A percentile compares a stretch with the other conserved stretches of the same genome.
Conservation (phyloP, 2,113 vertebrate species). For the Accipiter virgatus region DNA sequence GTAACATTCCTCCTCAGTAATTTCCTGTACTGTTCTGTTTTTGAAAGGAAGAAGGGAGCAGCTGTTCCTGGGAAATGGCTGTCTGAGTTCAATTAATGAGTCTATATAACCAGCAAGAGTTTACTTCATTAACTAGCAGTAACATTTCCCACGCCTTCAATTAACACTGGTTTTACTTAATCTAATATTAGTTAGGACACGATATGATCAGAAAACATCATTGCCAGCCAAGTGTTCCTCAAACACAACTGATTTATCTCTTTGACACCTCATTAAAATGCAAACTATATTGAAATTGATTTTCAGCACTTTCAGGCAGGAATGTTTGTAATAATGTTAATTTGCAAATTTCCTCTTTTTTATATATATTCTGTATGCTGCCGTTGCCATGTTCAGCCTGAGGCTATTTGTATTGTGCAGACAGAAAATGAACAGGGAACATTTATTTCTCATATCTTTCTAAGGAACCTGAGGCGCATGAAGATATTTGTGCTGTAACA, state of each 20-base stretch:
- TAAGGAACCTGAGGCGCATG: constrained; percentile 78
- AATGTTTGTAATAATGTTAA: constrained; percentile 80
- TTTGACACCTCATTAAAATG: constrained; percentile 78
- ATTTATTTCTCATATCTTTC: constrained; percentile 83
- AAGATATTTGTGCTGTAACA: constrained; percentile 80
- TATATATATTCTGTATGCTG: constrained; percentile 50
- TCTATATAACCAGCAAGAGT: constrained; percentile 19
- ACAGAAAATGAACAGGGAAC: constrained; percentile 79
- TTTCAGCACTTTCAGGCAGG: constrained; percentile 76
- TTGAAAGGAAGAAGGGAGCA: not conserved
- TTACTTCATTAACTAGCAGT: constrained; percentile 66
- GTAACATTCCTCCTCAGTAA: not conserved
- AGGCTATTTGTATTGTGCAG: constrained; percentile 83
- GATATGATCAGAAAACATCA: constrained; percentile 68
- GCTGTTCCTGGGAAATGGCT: not conserved
- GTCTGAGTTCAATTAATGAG: constrained; percentile 13
- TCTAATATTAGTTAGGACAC: constrained; percentile 61
- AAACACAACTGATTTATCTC: constrained; percentile 75
- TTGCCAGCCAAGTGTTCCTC: constrained; percentile 55
- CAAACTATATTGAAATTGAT: constrained; percentile 79
- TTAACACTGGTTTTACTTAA: constrained; percentile 70
- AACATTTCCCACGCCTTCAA: constrained; percentile 68
- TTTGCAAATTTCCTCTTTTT: constrained; percentile 69
- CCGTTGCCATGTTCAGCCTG: constrained; percentile 68
- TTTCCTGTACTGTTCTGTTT: not conserved